Base-by-base conservation (phyloP, 1,140 invertebrate species). In the Tenebrio molitor region DNA sequence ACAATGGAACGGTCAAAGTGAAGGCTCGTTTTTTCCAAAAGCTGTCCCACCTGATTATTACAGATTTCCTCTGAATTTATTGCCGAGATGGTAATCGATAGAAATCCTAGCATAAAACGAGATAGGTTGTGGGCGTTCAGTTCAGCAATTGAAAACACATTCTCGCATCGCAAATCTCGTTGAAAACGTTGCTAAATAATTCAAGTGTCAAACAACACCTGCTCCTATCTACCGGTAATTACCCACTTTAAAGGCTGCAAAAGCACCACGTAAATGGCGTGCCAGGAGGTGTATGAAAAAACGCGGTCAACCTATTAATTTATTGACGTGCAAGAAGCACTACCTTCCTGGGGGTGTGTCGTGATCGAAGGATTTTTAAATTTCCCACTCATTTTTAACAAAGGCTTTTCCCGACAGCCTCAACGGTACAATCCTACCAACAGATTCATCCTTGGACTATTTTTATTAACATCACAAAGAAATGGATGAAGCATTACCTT, bases 201-300 rank as follows among this genome's bases (percentile, higher is more conserved):
- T 58, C 23, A 58, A 12, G 50, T 58, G 50, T 58, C 50, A 58
- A 58, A 25, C 44, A 58, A 58, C 50, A 58, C 50, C 50, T 58
- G 50, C 21, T 58, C 29, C 2, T 29, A 58, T 58, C 50, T 58
- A 25, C 23, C 29, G n/a, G 50, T 58, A 58, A 58, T 58, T 58
- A 58, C 50, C 8, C 3, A 8, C 8, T 8, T 29, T n/a, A 16
- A 58, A 29, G 21, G 3, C 23, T 25, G 50, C n/a, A 58, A 58
- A 58, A 58, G 29, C 23, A n/a, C 8, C 0, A 12, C 23, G 25
- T 58, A 33, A 58, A 58, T 29, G 50, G 23, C 23, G 29, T 29
- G 21, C 29, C 29, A n/a, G 50, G 14, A 25, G 14, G 6, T 14
- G 19, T n/a, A 58, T 29, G 12, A 58, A 58, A 33, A 58, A 34